phyloP scores from a whole-genome alignment of 2,797 vertebrate genomes.

The Salmo trutta region DNA sequence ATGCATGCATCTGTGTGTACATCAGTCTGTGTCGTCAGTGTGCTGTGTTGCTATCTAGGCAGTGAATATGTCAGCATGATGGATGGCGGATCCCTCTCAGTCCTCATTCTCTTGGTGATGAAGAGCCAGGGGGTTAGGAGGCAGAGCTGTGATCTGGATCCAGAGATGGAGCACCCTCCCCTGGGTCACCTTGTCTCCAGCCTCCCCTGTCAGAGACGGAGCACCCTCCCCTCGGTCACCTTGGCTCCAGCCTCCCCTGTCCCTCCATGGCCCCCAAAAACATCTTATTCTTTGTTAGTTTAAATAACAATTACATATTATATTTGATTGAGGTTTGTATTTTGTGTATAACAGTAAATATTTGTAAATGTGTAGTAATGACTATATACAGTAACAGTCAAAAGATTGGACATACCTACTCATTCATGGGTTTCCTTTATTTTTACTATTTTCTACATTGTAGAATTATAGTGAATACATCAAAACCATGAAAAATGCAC shows the following conservation, averaged over 20 bases:
- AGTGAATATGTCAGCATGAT: slow-evolving; percentile 43
- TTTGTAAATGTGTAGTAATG: too few species aligned
- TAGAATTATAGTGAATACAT: too few species aligned
- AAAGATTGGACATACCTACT: too few species aligned
- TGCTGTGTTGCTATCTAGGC: neutral
- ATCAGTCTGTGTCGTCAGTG: neutral
- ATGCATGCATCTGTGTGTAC: neutral
- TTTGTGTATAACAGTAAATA: too few species aligned
- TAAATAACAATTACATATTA: neutral
- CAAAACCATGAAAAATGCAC: too few species aligned
- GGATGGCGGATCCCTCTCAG: slow-evolving; percentile 39
- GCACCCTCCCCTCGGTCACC: too few species aligned
- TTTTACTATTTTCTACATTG: too few species aligned
- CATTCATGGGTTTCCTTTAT: too few species aligned
- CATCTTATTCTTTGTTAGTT: neutral
- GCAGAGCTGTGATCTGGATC: slow-evolving; percentile 25
- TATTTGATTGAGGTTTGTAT: neutral
- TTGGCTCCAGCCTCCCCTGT: neutral
- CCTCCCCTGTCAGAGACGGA: neutral
- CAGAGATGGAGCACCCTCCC: slow-evolving; percentile 24
- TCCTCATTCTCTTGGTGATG: slow-evolving; percentile 30
- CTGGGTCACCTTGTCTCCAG: slow-evolving; percentile 12
- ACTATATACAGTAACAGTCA: too few species aligned
- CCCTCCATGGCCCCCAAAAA: neutral
- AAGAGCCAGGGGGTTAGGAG: slow-evolving; percentile 26